phyloP scores from a whole-genome alignment of 2,113 vertebrate species.

The Elanoides forficatus region DNA sequence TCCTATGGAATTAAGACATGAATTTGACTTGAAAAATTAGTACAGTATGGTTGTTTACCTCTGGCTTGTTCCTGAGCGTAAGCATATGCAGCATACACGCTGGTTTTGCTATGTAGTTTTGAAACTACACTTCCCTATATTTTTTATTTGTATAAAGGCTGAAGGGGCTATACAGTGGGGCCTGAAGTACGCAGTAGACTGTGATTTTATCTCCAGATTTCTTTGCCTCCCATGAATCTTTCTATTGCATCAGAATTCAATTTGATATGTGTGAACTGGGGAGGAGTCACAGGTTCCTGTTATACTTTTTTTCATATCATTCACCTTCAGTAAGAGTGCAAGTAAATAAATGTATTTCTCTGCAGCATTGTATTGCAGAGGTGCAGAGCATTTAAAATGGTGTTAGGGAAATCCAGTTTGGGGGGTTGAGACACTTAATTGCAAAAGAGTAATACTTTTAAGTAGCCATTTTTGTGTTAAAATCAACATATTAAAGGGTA shows the following conservation, averaged over 20 bases:
- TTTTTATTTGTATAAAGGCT: background rate
- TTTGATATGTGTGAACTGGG: background rate
- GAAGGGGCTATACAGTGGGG: background rate
- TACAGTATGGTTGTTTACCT: background rate
- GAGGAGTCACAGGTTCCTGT: background rate
- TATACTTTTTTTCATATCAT: background rate
- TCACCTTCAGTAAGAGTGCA: background rate
- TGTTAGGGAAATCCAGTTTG: background rate
- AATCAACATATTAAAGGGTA: slow-evolving; percentile 38
- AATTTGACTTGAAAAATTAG: background rate
- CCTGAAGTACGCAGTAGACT: background rate
- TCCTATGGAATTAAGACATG: background rate
- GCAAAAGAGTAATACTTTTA: slow-evolving; percentile 35
- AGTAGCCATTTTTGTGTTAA: slow-evolving; percentile 29
- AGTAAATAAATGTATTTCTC: background rate
- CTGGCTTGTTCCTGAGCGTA: background rate
- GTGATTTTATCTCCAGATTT: background rate
- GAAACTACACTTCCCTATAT: background rate
- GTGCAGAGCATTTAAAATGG: background rate
- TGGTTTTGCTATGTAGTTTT: background rate
- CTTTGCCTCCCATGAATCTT: background rate
- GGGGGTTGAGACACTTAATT: slow-evolving; percentile 29
- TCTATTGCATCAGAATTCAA: background rate
- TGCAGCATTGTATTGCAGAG: background rate
- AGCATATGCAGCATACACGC: background rate